Conservation (phyloP, 1,140 invertebrate species). For the Drosophila insularis region DNA sequence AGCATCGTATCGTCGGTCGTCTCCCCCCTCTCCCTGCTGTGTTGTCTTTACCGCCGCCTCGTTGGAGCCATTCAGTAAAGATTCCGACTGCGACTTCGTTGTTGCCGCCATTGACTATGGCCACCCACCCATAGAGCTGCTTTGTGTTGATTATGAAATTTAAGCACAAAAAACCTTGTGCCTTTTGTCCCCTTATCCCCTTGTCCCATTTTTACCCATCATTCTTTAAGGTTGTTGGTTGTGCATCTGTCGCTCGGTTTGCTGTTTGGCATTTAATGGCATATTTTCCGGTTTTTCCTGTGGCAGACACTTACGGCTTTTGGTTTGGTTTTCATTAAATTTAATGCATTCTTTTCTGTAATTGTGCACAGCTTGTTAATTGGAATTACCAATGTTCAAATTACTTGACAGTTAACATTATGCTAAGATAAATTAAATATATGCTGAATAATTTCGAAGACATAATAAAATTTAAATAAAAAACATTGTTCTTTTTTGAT, state of each 20-base stretch:
- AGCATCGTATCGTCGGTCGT: slow-evolving; percentile 44
- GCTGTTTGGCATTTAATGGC: slow-evolving; percentile 72
- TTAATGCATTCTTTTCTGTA: slow-evolving; percentile 58
- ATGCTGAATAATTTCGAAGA: background rate
- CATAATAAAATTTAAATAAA: background rate
- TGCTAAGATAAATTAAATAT: background rate
- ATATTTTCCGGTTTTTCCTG: slow-evolving; percentile 64
- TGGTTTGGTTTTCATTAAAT: slow-evolving; percentile 52
- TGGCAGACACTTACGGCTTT: slow-evolving; percentile 13
- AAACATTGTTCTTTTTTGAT: too few species aligned
- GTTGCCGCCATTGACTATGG: slow-evolving; percentile 17
- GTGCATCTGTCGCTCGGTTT: slow-evolving; percentile 19
- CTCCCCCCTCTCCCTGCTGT: slow-evolving; percentile 16
- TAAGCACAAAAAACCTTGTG: slow-evolving; percentile 71
- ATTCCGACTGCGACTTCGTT: slow-evolving; percentile 15
- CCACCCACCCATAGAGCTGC: slow-evolving; percentile 37
- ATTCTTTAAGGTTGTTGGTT: slow-evolving; percentile 38
- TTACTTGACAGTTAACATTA: background rate
- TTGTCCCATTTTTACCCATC: background rate
- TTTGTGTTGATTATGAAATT: slow-evolving; percentile 78
- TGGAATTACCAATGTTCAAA: slow-evolving; percentile 26
- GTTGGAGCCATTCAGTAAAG: slow-evolving; percentile 64
- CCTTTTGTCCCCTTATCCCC: slow-evolving; percentile 19
- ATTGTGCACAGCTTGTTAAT: slow-evolving; percentile 45
- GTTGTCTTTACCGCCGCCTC: slow-evolving; percentile 63